Percentiles rank a stretch among this genome's conserved stretches.
These are phyloP conservation scores for Tubulanus polymorphus DNA, from an alignment of 2,888 invertebrate species.

Conservation along the genomic window DNA sequence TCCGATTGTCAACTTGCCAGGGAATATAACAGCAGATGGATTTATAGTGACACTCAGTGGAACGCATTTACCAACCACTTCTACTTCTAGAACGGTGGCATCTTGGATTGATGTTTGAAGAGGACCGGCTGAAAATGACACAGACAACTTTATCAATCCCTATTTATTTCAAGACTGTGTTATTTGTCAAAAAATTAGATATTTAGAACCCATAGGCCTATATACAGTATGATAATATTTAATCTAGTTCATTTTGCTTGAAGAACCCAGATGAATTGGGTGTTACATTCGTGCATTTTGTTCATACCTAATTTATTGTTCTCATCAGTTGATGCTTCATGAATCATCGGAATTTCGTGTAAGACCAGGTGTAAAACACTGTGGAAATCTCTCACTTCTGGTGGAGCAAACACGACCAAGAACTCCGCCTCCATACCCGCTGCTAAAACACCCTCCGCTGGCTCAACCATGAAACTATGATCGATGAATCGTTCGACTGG, in stretches of 20 bases:
- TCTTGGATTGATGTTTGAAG: too few species aligned
- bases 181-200: too few species aligned
- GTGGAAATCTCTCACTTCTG: conserved; percentile 39
- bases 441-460: conserved; percentile 35
- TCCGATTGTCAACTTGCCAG: conserved; percentile 40
- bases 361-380: conserved; percentile 46
- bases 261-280: too few species aligned
- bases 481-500: conserved; percentile 35
- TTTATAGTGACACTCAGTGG: conserved; percentile 47
- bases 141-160: too few species aligned
- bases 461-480: conserved; percentile 47
- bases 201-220: too few species aligned
- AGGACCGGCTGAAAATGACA: too few species aligned
- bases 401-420: conserved; percentile 48
- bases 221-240: too few species aligned
- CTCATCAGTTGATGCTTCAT: not conserved
- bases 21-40: conserved; percentile 47
- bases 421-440: conserved; percentile 33
- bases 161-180: too few species aligned
- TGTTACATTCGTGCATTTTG: too few species aligned
- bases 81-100: conserved; percentile 44
- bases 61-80: conserved; percentile 45
- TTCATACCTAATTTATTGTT: too few species aligned
- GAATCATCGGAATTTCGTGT: conserved; percentile 37
- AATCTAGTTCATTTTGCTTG: too few species aligned